Evolutionary conservation across 2,888 invertebrate genomes (phyloP), one percentile per base, ranked within the genome.

Genomic region (Monoplex corrugatus): DNA sequence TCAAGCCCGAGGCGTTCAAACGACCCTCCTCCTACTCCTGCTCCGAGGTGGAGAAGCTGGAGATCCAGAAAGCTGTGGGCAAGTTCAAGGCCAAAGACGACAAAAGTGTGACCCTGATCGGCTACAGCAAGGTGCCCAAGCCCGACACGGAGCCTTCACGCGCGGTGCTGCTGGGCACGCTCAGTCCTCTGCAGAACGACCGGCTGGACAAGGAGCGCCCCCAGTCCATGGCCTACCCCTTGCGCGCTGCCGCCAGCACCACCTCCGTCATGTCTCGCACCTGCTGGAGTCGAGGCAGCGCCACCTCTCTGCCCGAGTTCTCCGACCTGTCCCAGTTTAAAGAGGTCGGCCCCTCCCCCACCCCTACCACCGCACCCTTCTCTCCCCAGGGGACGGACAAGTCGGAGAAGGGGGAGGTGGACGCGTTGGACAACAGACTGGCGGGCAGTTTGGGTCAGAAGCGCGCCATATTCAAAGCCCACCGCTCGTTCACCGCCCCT

Each of bases 301-400:
- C 95, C 85, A 95, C 94, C 44, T 95, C 95, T 13, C 92, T 96
- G 89, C 96, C 96, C 35, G 96, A 96, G 89, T 93, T 95, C 50
- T 91, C 91, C 32, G 91, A 92, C 85, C 75, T 85, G 50, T 88
- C 82, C 0, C 40, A 57, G 68, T 16, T 75, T 38, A 43, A 50
- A 40, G 78, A 45, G 2, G 16, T 32, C 1, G 57, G 40, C 28
- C n/a, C 43, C 23, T n/a, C 68, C 19, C 40, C 44, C 43, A 5
- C 63, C n/a, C 2, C 38, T 23, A 32, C 28, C 13, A 23, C 40
- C 0, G 23, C 40, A 3, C n/a, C 86, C 68, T 1, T 3, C 3
- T 23, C 86, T n/a, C 43, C 40, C 0, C 28, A n/a, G 87, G 38
- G 43, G 19, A 43, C 57, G 2, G 43, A 23, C 32, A 8, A 32